Percentiles rank a stretch among this genome's conserved stretches.
Conservation (phyloP, 2,888 invertebrate genomes). For the Gasteruption jaculator region DNA sequence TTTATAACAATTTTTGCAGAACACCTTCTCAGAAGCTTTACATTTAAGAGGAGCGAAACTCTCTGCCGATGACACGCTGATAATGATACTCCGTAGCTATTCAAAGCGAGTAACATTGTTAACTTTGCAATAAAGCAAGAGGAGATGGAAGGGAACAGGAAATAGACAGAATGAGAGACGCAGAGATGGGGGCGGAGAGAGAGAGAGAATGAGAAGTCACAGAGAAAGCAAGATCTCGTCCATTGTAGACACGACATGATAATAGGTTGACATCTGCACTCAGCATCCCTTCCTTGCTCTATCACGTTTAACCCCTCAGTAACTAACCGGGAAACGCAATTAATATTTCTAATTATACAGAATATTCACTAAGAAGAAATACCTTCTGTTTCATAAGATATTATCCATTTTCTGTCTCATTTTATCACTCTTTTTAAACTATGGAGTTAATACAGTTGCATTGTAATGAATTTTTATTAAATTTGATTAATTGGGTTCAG, state of each 20-base stretch:
- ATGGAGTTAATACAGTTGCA: constrained; percentile 21
- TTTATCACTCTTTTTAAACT: constrained; percentile 19
- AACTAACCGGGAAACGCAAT: constrained; percentile 43
- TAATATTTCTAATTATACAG: constrained; percentile 49
- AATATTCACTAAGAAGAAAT: no score
- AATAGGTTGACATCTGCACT: constrained; percentile 52
- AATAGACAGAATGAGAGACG: constrained; percentile 13
- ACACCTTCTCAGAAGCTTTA: no score
- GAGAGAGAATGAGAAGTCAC: constrained; percentile 25
- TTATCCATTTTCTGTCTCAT: constrained; percentile 26
- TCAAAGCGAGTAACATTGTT: constrained; percentile 49
- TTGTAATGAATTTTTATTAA: no score
- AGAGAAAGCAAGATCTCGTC: constrained; percentile 37
- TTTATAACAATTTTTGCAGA: no score
- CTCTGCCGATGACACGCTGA: constrained; percentile 47
- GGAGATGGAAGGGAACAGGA: constrained; percentile 20
- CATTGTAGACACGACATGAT: constrained; percentile 44
- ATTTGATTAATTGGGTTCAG: no score
- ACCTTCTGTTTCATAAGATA: constrained; percentile 38
- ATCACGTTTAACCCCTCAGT: no score
- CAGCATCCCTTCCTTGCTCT: constrained; percentile 41
- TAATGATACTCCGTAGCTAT: constrained; percentile 46
- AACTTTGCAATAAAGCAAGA: constrained; percentile 45
- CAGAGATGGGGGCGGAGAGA: constrained; percentile 11
- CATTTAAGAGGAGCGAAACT: no score